Evolutionary conservation across 2,888 invertebrate genomes (phyloP).

Genomic region (Tenthredo scrophulariae): DNA sequence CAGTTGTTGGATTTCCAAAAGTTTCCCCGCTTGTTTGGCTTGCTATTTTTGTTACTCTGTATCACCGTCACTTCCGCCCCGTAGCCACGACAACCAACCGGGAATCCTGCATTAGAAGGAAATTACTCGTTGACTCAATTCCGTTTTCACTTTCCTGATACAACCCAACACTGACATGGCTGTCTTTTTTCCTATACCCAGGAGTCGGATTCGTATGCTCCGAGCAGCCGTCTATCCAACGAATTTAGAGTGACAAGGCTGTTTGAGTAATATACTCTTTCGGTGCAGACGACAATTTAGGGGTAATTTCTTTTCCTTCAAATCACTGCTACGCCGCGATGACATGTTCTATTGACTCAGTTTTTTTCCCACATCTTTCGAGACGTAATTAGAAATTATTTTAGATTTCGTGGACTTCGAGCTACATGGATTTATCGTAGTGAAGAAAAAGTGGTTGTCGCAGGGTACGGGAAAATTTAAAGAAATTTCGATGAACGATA

Average conservation of each 20-base stretch:
- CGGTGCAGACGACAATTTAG: too few relatives aligned
- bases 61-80: not conserved
- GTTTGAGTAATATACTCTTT: not conserved
- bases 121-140: constrained; percentile 70
- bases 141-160: constrained; percentile 44
- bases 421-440: too few relatives aligned
- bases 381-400: too few relatives aligned
- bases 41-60: not conserved
- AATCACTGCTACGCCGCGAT: too few relatives aligned
- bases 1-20: not conserved
- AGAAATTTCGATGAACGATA: too few relatives aligned
- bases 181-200: not conserved
- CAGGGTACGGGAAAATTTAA: too few relatives aligned
- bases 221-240: not conserved
- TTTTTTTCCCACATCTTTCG: too few relatives aligned
- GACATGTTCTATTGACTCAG: too few relatives aligned
- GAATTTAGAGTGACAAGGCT: not conserved
- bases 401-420: too few relatives aligned
- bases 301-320: too few relatives aligned
- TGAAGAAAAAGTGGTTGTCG: too few relatives aligned
- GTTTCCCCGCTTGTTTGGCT: not conserved
- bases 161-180: not conserved
- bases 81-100: not conserved
- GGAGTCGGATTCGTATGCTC: not conserved
- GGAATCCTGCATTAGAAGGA: constrained; percentile 67